Conservation (phyloP, 2,113 vertebrate genomes). For the Formicarius rufipectus region DNA sequence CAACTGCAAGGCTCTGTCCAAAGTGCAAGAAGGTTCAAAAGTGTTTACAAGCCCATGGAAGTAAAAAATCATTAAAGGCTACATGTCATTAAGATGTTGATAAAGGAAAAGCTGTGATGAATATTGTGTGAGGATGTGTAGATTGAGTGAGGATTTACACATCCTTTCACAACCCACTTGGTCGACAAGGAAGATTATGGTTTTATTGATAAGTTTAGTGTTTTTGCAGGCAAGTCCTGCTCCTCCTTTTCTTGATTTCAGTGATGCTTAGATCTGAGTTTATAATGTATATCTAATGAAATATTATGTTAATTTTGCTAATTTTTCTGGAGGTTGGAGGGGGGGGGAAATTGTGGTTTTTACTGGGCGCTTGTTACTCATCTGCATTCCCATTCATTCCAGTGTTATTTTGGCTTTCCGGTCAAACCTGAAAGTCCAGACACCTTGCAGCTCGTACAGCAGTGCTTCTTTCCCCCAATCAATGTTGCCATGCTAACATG, state of each 20-base stretch:
- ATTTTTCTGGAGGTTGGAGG: background rate
- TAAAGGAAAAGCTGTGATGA: background rate
- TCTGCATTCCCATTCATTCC: background rate
- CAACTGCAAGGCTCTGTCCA: background rate
- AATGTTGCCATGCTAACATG: background rate
- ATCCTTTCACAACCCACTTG: background rate
- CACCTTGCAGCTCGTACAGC: background rate
- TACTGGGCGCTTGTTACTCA: background rate
- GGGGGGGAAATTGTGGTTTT: too few species aligned
- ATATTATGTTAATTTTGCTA: background rate
- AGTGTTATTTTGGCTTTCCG: background rate
- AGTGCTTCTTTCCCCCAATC: background rate
- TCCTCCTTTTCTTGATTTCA: background rate
- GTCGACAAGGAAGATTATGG: background rate
- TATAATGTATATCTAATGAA: background rate
- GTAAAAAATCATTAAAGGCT: background rate
- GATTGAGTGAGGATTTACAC: background rate
- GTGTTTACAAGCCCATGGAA: background rate
- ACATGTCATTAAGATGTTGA: background rate
- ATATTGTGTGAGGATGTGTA: background rate
- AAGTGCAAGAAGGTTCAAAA: background rate
- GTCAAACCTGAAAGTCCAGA: background rate
- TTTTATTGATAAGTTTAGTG: background rate
- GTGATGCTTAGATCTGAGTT: background rate
- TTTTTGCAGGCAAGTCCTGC: background rate